Base-by-base conservation (phyloP, 2,113 vertebrate genomes). In the Corythoichthys haematopterus region DNA sequence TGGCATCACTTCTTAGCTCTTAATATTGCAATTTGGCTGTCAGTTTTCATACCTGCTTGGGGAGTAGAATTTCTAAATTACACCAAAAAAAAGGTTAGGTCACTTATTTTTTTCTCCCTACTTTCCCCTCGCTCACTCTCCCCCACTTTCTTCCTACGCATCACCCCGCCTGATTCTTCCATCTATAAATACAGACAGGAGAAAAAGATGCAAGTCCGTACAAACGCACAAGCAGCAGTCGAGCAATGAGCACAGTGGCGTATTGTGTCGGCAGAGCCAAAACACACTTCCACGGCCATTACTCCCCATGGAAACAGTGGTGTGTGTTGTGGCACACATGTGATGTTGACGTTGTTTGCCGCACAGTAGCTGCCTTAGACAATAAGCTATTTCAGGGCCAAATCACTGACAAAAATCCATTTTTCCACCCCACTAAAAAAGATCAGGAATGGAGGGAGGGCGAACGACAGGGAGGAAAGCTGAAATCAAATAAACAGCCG, bases 331-430 rank as follows among this genome's bases (percentile, higher is more conserved):
- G 71, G 64, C 77, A 83, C 87, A 82, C 85, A 85, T 76, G 83
- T 84, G 84, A 88, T 78, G 82, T 82, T 79, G 87, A 86, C 77
- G 81, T 81, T 74, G 83, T 76, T 78, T 43, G 69, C 81, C 77
- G 74, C 82, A 74, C 80, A 86, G 80, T 47, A 75, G 74, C 81
- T 84, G 81, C 80, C 68, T 76, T 66, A 90, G 83, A 90, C 88
- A 90, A 90, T 88, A 85, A 83, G 85, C 88, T 88, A 88, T 85
- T 90, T 90, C 85, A 88, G 84, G 84, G 87, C 85, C 88, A 90
- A 90, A 87, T 90, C 76, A 9, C 84, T 88, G 85, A 90, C 84
- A 87, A 86, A 87, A 88, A 90, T 90, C 85, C 83, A 87, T 87
- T 87, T 88, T 87, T 87, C 87, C 88, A 88, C 85, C 84, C 80